Conservation (phyloP, 2,113 vertebrate genomes). For the Beaufortia kweichowensis region DNA sequence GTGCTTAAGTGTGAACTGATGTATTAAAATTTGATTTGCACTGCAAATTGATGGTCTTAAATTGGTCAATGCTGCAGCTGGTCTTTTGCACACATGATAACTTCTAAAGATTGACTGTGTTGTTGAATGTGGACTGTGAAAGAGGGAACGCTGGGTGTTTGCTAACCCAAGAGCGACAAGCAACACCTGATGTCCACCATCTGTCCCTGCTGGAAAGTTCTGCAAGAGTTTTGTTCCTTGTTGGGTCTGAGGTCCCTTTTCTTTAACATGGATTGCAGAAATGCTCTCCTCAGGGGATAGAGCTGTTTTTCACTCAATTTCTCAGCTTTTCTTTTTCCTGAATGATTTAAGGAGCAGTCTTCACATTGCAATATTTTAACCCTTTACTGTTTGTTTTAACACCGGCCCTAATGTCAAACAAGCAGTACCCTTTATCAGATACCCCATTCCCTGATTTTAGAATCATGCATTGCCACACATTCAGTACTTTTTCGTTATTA, state of each 20-base stretch:
- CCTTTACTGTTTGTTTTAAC: constrained; percentile 1
- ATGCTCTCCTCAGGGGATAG: constrained; percentile 44
- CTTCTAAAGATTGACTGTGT: not conserved
- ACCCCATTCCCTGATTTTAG: not conserved
- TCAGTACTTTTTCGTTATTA: not conserved
- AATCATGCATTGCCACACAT: not conserved
- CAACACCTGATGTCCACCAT: not conserved
- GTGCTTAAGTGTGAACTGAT: constrained; percentile 19
- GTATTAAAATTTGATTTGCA: constrained; percentile 30
- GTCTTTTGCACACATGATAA: constrained; percentile 31
- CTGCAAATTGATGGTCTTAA: constrained; percentile 26
- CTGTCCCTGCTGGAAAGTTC: not conserved
- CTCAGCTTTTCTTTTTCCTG: not conserved
- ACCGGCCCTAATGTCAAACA: not conserved
- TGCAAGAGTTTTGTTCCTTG: not conserved
- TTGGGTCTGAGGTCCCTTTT: not conserved
- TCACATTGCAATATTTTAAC: not conserved
- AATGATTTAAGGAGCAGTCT: not conserved
- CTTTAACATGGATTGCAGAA: not conserved
- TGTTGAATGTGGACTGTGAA: constrained; percentile 6
- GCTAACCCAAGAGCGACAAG: not conserved
- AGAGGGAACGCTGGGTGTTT: not conserved
- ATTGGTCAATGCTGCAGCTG: not conserved
- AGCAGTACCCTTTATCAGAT: not conserved
- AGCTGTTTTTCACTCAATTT: not conserved